Evolutionary conservation across 2,113 vertebrate genomes (phyloP).

Genomic region (Tachuris rubrigastra): DNA sequence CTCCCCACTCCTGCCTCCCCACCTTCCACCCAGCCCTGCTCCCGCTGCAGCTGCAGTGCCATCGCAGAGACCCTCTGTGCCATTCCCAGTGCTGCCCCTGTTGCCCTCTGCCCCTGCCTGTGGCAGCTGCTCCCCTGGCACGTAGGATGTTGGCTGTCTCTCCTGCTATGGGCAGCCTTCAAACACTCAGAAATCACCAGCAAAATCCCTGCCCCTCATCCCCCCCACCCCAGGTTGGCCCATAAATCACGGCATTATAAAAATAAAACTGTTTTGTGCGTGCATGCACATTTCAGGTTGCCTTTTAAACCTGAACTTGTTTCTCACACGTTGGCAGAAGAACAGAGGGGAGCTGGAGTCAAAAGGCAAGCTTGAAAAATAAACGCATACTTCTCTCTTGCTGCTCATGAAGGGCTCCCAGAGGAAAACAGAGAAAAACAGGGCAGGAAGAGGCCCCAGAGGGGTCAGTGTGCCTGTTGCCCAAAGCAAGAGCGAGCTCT

Average conservation of each 20-base stretch:
- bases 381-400: constrained; percentile 60
- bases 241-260: constrained; percentile 57
- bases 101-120: neutral
- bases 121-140: neutral
- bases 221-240: constrained; percentile 18
- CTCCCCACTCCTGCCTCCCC: neutral
- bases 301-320: constrained; percentile 70
- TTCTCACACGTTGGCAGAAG: constrained; percentile 65
- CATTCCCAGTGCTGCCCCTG: neutral
- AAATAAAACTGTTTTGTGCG: constrained; percentile 60
- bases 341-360: constrained; percentile 61
- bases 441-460: constrained; percentile 50
- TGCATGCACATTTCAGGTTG: constrained; percentile 68
- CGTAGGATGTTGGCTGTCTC: neutral
- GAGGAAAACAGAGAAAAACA: constrained; percentile 42
- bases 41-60: neutral
- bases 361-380: constrained; percentile 67
- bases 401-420: constrained; percentile 41
- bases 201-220: neutral
- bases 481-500: neutral
- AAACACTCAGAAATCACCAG: constrained; percentile 41
- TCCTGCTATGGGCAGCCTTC: neutral
- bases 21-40: neutral
- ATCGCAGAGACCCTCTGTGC: neutral
- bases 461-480: neutral